Percentiles rank a stretch among this genome's conserved stretches.
Evolutionary conservation across 2,113 vertebrate genomes (phyloP).

Genomic region (Mus pahari): DNA sequence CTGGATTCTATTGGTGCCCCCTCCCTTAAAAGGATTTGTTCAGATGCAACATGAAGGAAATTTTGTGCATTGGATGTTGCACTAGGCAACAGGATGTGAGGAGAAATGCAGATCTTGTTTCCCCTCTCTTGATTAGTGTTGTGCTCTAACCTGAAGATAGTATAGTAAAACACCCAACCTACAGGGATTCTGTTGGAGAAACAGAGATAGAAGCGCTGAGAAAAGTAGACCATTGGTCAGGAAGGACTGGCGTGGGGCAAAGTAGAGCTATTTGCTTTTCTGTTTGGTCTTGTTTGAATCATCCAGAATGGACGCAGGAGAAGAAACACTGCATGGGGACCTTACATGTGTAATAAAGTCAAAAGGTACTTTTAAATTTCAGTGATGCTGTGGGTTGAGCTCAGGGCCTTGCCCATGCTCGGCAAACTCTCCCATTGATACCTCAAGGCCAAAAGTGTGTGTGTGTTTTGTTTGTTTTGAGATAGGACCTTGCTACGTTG

Average conservation of each 20-base stretch:
- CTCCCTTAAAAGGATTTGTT: background rate
- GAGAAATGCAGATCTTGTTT: background rate
- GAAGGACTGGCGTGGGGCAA: background rate
- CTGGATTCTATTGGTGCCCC: background rate
- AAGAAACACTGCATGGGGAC: background rate
- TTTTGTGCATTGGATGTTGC: background rate
- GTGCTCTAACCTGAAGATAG: background rate
- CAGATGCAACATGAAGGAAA: background rate
- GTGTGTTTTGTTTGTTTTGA: background rate
- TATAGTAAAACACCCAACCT: background rate
- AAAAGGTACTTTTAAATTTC: background rate
- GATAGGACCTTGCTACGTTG: background rate
- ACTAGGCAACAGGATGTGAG: background rate
- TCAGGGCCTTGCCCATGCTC: background rate
- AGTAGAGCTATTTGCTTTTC: background rate
- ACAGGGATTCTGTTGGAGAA: background rate
- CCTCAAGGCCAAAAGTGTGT: background rate
- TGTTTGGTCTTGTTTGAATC: slow-evolving; percentile 18
- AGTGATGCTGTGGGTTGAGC: background rate
- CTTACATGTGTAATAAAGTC: background rate
- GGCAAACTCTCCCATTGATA: background rate
- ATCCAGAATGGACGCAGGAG: background rate
- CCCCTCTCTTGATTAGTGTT: background rate
- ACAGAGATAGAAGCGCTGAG: background rate
- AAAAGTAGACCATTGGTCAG: background rate